Base-by-base conservation (phyloP, 2,113 vertebrate genomes). In the Anarhynchus alexandrinus region DNA sequence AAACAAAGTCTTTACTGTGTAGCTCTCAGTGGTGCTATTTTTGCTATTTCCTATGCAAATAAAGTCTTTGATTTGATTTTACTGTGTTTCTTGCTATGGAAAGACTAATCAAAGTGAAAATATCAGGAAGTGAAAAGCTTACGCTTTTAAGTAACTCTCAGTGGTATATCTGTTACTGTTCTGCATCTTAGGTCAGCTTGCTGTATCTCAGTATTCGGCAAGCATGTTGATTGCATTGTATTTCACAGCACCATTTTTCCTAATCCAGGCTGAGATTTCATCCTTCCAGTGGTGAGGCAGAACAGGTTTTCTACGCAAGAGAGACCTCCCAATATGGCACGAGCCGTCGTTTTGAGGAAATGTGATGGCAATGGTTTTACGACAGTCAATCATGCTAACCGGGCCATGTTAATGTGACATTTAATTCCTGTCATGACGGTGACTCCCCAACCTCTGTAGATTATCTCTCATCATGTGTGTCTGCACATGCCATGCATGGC, bases 31-130 rank as follows among this genome's bases (percentile, higher is more conserved):
- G 91, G 94, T 96, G 93, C 87, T 94, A 59, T 89, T 92, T 89
- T 92, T 94, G 36, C 93, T 93, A 70, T 94, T 94, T 93, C 62
- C 73, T 82, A 57, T 95, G 86, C 87, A 94, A 97, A 96, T 97
- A 96, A 96, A 80, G 32, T 95, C 62, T 94, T 91, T 93, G 88
- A 88, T 93, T 95, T 96, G 54, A 95, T 94, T 96, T 93, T 78
- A 88, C 42, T 64, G 51, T 88, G 76, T 83, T 76, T 87, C 84
- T 96, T 89, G 27, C 58, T 85, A 51, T 77, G 38, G 62, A 87
- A 87, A 95, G 86, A 61, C 58, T 20, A 87, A 71, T 86, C 61
- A 87, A 92, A 93, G 49, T 69, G 65, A 72, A 95, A 86, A 76
- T 61, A 78, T 10, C 25, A 54, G 32, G 16, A 90, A 79, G 30